Base-by-base conservation (phyloP, 2,888 invertebrate genomes). In the Oscheius sp. region DNA sequence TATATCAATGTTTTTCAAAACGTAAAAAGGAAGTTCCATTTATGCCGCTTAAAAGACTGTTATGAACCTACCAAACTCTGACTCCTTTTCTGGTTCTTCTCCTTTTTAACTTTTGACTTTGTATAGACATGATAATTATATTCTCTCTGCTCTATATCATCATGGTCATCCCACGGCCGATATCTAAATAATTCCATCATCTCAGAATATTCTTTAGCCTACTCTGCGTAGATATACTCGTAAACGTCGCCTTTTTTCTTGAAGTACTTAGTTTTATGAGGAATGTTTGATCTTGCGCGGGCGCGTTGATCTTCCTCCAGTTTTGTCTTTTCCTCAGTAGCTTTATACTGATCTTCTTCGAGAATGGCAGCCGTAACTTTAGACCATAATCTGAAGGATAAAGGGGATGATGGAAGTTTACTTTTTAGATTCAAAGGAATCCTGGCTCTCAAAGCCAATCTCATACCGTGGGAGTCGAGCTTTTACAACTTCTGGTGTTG, bases 311-410 rank as follows among this genome's bases (percentile, higher is more conserved):
- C 77, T 36, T 95, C 94, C 84, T 95, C 95, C 54, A 95, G 89
- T 45, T 91, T 89, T 0, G 93, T 94, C 88, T 95, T 95, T 85
- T 94, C 92, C 68, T 93, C 92, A 0, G 95, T 95, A 0, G 95
- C 95, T 1, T 91, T 91, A 30, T 91, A 87, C 90, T 92, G 89
- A 88, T 95, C 94, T 68, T 93, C 92, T 12, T 90, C 89, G 24
- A 88, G 87, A 75, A 95, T 93, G 0, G 95, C 95, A 62, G 91
- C 91, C 0, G 94, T 93, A 0, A 95, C 95, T 77, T 91, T 91
- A 44, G 90, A 88, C 95, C 95, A 95, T 1, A 95, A 89, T 78
- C 88, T 88, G 74, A 22, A 74, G 8, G n/a, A 8, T 30, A 12
- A 17, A 24, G 22, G 2, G 2, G 14, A 44, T n/a, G n/a, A 32